Percentiles rank a stretch among this genome's conserved stretches.
phyloP scores from a whole-genome alignment of 2,113 vertebrate species.

The Apodemus sylvaticus region DNA sequence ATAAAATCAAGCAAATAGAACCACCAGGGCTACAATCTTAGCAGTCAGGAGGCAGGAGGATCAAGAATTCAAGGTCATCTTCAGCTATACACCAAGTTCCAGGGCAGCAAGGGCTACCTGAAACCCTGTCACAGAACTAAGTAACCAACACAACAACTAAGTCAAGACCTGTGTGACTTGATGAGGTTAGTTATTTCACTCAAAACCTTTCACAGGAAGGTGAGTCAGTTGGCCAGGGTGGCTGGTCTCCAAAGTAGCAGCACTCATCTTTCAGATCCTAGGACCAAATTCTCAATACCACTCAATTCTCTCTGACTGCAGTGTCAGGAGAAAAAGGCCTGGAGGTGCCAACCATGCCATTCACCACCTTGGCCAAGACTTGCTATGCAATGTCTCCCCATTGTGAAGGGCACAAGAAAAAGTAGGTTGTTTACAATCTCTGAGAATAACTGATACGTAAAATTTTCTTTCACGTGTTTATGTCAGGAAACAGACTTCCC shows the following conservation, averaged over 20 bases:
- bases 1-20: not conserved
- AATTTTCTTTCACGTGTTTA: not conserved
- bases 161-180: not conserved
- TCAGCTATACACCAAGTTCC: not conserved
- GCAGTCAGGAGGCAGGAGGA: not conserved
- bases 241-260: not conserved
- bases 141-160: not conserved
- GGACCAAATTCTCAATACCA: not conserved
- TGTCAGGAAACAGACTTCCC: not conserved
- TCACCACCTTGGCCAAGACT: not conserved
- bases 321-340: not conserved
- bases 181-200: not conserved
- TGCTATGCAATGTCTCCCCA: not conserved
- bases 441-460: not conserved
- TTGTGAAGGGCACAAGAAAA: not conserved
- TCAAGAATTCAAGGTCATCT: not conserved
- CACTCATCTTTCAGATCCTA: not conserved
- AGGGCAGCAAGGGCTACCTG: not conserved
- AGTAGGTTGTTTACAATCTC: not conserved
- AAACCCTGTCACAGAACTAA: not conserved
- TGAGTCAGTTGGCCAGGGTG: not conserved
- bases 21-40: not conserved
- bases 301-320: not conserved
- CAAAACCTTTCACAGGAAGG: not conserved
- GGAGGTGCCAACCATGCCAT: not conserved